Percentiles rank a stretch among this genome's conserved stretches.
Evolutionary conservation across 2,797 vertebrate genomes (phyloP).

Genomic region (Gorsachius magnificus): DNA sequence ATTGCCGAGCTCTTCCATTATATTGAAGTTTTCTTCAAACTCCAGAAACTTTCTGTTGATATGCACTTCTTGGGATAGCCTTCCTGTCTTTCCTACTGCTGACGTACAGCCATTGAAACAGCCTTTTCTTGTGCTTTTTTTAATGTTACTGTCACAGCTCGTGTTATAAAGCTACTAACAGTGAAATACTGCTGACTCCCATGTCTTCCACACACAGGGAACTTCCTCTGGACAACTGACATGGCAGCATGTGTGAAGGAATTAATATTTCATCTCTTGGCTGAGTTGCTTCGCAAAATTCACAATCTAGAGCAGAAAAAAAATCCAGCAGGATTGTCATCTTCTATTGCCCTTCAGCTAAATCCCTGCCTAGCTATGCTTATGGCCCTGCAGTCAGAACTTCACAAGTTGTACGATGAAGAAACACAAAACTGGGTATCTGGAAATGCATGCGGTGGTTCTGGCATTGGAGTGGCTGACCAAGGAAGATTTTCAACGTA

Average conservation of each 20-base stretch:
- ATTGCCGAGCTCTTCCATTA: background rate
- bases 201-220: conserved; percentile 75
- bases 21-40: background rate
- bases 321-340: conserved; percentile 86
- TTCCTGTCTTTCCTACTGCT: background rate
- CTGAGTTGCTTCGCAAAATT: conserved; percentile 93
- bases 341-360: conserved; percentile 92
- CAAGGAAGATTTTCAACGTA: conserved; percentile 96
- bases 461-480: conserved; percentile 80
- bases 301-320: conserved; percentile 90
- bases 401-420: conserved; percentile 93
- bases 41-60: background rate
- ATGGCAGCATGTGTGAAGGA: conserved; percentile 94
- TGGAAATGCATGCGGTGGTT: conserved; percentile 77
- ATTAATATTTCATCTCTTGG: conserved; percentile 90
- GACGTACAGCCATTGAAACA: fast-evolving
- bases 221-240: conserved; percentile 96
- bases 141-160: background rate
- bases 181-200: background rate
- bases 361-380: conserved; percentile 96
- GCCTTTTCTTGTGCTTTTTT: background rate
- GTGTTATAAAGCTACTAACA: background rate
- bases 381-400: conserved; percentile 95
- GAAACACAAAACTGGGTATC: conserved; percentile 94
- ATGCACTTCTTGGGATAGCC: background rate